Conservation (phyloP, 1,140 invertebrate genomes). For the Trypoxylus dichotomus region DNA sequence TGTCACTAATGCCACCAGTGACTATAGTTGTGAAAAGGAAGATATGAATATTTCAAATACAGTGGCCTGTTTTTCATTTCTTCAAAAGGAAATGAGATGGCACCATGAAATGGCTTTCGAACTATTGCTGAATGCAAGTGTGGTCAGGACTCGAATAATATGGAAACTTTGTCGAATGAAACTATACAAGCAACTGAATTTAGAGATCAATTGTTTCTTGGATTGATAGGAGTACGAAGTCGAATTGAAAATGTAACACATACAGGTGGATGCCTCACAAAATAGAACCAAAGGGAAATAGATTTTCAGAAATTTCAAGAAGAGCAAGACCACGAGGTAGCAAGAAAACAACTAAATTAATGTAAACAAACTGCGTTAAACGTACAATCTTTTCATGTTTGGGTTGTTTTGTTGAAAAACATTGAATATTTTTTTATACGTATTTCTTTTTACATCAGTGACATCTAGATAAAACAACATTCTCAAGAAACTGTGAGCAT, state of each 20-base stretch:
- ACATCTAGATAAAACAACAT: too few species aligned
- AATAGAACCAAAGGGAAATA: not conserved
- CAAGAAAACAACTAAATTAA: too few species aligned
- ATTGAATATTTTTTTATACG: not conserved
- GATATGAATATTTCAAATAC: slow-evolving; percentile 38
- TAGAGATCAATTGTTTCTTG: slow-evolving; percentile 4
- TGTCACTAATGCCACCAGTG: too few species aligned
- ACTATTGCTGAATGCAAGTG: slow-evolving; percentile 27
- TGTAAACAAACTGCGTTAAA: not conserved
- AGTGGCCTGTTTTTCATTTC: slow-evolving; percentile 34
- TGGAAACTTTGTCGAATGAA: slow-evolving; percentile 2
- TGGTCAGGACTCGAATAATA: slow-evolving; percentile 13
- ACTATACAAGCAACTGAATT: slow-evolving; percentile 15
- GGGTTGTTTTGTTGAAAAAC: not conserved
- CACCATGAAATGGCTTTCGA: slow-evolving; percentile 31
- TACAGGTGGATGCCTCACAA: not conserved
- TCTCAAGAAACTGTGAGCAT: not conserved
- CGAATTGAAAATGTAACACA: not conserved
- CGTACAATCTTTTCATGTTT: not conserved
- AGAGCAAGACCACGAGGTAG: not conserved
- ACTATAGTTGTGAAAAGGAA: too few species aligned
- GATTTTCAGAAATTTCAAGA: not conserved
- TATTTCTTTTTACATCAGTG: not conserved
- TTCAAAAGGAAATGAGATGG: slow-evolving; percentile 38
- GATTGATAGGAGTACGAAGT: not conserved